Base-by-base conservation (phyloP, 2,888 invertebrate species). In the Perdita meconis region DNA sequence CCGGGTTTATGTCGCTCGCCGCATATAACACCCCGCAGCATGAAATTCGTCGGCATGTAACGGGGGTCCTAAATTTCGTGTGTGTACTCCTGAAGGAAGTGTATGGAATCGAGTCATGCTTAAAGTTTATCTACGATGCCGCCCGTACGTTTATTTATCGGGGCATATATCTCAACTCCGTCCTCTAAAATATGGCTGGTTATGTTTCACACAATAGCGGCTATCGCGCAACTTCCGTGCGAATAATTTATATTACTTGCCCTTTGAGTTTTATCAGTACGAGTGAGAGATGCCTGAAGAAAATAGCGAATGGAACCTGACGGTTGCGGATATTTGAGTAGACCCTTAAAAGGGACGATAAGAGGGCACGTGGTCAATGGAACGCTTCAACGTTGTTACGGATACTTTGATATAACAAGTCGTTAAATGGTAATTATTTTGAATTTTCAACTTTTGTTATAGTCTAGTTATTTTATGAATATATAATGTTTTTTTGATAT, bases 1-100 rank as follows among this genome's bases (percentile, higher is more conserved):
- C 81, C 78, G 76, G 85, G 87, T 90, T 90, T 90, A 90, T 89
- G 88, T 85, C 85, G 83, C 76, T 83, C 78, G 74, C 69, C 64
- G 69, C 77, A 68, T 84, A 86, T 86, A 86, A 84, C 82, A 86
- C 77, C 81, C 82, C 57, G 47, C 69, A 75, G 84, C 81, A 81
- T 72, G 76, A 85, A 86, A 86, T 86, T 85, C 84, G 76, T 73
- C 84, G 83, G 81, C 73, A 81, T 79, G 78, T 85, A 85, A 74
- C 77, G 79, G 78, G 83, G 79, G 74, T 79, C 74, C 81, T 81
- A 81, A 85, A 84, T 83, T 81, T 81, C 65, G 55, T 50, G 71
- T 57, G 65, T 57, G 53, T 68, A 63, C 73, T 63, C 68, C 63
- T 55, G 53, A 50, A 68, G 53, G 71, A 81, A 76, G 64, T 55